Evolutionary conservation across 2,888 invertebrate species (phyloP).

Genomic region (Melanotus villosus): DNA sequence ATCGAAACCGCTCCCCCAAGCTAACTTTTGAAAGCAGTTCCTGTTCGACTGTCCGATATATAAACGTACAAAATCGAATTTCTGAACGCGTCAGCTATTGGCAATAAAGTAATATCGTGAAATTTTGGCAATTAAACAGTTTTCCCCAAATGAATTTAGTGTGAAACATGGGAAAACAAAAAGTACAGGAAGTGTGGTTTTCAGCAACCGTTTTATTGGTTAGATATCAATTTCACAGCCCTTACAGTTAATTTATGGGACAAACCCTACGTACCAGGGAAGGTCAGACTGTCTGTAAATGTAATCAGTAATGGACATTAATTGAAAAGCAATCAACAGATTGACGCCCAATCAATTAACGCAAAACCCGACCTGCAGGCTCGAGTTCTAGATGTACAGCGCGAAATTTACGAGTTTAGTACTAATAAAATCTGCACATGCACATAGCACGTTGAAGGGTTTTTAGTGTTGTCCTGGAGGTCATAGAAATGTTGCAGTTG

Average conservation of each 20-base stretch:
- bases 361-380: not conserved
- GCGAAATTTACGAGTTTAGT: not conserved
- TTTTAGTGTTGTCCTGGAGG: not conserved
- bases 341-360: constrained; percentile 27
- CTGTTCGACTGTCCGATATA: too few relatives aligned
- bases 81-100: too few relatives aligned
- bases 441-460: too few relatives aligned
- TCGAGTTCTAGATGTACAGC: not conserved
- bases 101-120: too few relatives aligned
- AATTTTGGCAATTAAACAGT: too few relatives aligned
- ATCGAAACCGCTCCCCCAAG: too few relatives aligned
- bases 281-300: constrained; percentile 1
- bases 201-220: not conserved
- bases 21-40: too few relatives aligned
- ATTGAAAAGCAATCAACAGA: constrained; percentile 30
- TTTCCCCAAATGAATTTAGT: too few relatives aligned
- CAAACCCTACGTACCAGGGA: not conserved
- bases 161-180: too few relatives aligned
- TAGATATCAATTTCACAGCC: not conserved
- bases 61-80: too few relatives aligned
- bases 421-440: not conserved
- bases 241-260: not conserved
- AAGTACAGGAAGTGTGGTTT: not conserved
- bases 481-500: constrained; percentile 16
- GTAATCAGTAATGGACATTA: constrained; percentile 28